Evolutionary conservation across 2,797 vertebrate genomes (phyloP).

Genomic region (Amblyraja radiata): DNA sequence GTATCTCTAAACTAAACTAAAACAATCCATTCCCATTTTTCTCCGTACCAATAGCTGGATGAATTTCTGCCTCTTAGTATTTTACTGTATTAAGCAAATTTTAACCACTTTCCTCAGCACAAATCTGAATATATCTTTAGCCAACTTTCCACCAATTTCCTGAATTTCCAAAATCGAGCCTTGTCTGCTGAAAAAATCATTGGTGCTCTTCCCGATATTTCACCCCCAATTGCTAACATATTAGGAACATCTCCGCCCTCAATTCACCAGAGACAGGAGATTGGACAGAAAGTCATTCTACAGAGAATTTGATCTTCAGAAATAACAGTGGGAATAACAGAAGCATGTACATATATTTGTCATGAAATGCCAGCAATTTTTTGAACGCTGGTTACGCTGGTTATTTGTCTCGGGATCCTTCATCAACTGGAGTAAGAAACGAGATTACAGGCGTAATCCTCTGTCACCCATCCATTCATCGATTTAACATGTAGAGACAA

Average conservation of each 20-base stretch:
- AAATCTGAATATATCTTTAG: not conserved
- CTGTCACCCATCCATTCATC: slow-evolving; percentile 22
- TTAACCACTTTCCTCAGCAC: not conserved
- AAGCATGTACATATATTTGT: not conserved
- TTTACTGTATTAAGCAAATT: slow-evolving; percentile 1
- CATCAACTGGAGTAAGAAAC: slow-evolving; percentile 22
- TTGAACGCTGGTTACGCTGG: not conserved
- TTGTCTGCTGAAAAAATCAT: not conserved
- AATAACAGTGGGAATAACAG: not conserved
- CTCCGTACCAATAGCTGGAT: not conserved
- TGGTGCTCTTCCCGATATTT: not conserved
- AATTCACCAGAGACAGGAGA: not conserved
- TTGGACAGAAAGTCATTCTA: not conserved
- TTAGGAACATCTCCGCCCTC: not conserved
- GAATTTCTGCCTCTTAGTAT: not conserved
- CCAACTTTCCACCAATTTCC: not conserved
- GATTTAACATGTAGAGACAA: slow-evolving; percentile 8
- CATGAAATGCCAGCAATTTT: slow-evolving; percentile 14
- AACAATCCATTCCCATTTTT: not conserved
- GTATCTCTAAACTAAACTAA: no score
- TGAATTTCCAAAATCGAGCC: not conserved
- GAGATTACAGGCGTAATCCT: slow-evolving; percentile 10
- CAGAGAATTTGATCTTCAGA: not conserved
- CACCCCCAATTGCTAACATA: not conserved
- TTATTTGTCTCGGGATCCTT: not conserved